Conservation (phyloP, 2,888 invertebrate species). For the Leptogaster cylindrica region DNA sequence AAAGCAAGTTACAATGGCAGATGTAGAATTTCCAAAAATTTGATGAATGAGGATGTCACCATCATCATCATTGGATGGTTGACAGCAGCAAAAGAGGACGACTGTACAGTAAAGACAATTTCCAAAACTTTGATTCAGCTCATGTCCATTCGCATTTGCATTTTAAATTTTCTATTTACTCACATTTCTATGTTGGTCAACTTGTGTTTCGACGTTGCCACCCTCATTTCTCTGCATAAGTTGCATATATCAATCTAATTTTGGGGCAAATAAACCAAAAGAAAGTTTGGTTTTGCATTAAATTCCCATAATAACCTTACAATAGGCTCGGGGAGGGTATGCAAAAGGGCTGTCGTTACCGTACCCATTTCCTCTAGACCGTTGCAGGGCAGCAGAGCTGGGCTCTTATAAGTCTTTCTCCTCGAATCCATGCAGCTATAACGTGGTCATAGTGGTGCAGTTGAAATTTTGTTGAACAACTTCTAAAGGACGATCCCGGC, state of each 20-base stretch:
- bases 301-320: constrained; percentile 44
- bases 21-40: constrained; percentile 45
- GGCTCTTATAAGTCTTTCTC: not conserved
- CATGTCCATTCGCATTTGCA: constrained; percentile 46
- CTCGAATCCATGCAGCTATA: not conserved
- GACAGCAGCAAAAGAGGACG: constrained; percentile 27
- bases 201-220: constrained; percentile 14
- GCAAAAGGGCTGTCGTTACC: not conserved
- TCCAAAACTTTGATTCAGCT: constrained; percentile 46
- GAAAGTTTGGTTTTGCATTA: constrained; percentile 45
- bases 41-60: constrained; percentile 42
- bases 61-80: constrained; percentile 12
- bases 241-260: constrained; percentile 34
- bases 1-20: constrained; percentile 39
- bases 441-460: not conserved
- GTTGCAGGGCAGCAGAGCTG: not conserved
- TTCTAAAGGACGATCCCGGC: constrained; percentile 26
- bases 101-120: constrained; percentile 40
- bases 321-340: not conserved
- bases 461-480: constrained; percentile 29
- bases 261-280: constrained; percentile 43
- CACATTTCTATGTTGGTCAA: constrained; percentile 21
- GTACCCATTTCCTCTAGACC: not conserved
- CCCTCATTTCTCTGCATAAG: not conserved
- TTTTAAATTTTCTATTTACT: constrained; percentile 48